phyloP scores from a whole-genome alignment of 2,888 invertebrate genomes.

The Gasteruption jaculator region DNA sequence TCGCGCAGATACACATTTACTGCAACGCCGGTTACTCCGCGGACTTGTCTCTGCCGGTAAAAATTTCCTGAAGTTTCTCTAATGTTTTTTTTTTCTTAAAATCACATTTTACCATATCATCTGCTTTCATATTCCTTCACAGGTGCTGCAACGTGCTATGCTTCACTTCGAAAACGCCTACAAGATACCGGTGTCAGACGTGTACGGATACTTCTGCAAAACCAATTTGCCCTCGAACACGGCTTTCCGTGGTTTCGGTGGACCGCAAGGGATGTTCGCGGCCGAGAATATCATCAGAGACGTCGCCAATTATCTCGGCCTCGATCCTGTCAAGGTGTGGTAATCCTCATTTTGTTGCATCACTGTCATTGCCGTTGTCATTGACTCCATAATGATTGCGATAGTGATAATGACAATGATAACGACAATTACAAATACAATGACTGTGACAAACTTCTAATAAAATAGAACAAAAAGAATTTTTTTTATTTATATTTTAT shows the following conservation, averaged over 20 bases:
- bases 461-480: too few relatives aligned
- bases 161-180: conserved; percentile 82
- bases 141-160: conserved; percentile 82
- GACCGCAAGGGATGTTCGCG: conserved; percentile 86
- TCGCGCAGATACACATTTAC: conserved; percentile 69
- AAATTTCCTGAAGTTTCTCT: too few relatives aligned
- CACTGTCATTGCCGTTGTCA: too few relatives aligned
- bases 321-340: conserved; percentile 65
- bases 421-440: too few relatives aligned
- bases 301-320: conserved; percentile 66
- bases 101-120: too few relatives aligned
- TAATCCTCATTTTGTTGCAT: too few relatives aligned
- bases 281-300: conserved; percentile 76
- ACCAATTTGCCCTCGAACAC: conserved; percentile 91
- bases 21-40: conserved; percentile 78
- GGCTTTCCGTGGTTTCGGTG: conserved; percentile 90
- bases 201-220: conserved; percentile 72
- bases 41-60: conserved; percentile 76
- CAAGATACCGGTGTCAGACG: conserved; percentile 68
- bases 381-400: too few relatives aligned
- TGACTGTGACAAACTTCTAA: too few relatives aligned
- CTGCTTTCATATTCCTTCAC: conserved; percentile 26
- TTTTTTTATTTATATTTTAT: too few relatives aligned
- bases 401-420: too few relatives aligned
- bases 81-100: too few relatives aligned